Evolutionary conservation across 2,113 vertebrate genomes (phyloP).

Genomic region (Eulemur rufifrons): DNA sequence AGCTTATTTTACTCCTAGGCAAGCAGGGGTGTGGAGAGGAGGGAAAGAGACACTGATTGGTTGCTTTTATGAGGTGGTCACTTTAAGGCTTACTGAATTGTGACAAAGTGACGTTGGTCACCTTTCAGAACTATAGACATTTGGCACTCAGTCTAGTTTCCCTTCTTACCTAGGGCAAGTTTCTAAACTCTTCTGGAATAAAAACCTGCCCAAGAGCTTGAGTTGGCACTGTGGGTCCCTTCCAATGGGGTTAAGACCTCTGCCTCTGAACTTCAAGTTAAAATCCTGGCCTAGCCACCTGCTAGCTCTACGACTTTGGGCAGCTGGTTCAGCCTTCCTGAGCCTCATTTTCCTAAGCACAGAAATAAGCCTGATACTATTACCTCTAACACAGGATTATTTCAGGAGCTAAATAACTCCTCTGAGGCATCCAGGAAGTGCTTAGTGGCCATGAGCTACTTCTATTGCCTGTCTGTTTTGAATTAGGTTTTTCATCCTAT

Average conservation of each 20-base stretch:
- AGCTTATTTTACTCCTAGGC: background rate
- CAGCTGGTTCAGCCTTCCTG: background rate
- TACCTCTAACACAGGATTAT: background rate
- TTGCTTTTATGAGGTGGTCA: background rate
- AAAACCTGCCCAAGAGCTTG: background rate
- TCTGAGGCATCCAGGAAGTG: background rate
- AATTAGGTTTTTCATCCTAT: background rate
- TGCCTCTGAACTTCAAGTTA: background rate
- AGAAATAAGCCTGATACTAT: background rate
- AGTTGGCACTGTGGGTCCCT: background rate
- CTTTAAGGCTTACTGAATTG: background rate
- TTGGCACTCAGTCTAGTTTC: background rate
- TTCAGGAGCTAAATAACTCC: background rate
- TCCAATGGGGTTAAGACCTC: background rate
- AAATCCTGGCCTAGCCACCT: background rate
- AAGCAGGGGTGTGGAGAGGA: background rate
- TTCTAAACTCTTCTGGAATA: background rate
- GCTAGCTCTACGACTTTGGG: background rate
- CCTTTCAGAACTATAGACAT: background rate
- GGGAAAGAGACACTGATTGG: background rate
- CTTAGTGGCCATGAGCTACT: background rate
- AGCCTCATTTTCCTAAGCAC: background rate
- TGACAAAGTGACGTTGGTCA: background rate
- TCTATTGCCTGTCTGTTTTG: background rate
- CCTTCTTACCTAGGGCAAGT: background rate